A percentile compares a stretch with the other conserved stretches of the same genome.
Conservation (phyloP, 2,797 vertebrate genomes). For the Dryobates pubescens region DNA sequence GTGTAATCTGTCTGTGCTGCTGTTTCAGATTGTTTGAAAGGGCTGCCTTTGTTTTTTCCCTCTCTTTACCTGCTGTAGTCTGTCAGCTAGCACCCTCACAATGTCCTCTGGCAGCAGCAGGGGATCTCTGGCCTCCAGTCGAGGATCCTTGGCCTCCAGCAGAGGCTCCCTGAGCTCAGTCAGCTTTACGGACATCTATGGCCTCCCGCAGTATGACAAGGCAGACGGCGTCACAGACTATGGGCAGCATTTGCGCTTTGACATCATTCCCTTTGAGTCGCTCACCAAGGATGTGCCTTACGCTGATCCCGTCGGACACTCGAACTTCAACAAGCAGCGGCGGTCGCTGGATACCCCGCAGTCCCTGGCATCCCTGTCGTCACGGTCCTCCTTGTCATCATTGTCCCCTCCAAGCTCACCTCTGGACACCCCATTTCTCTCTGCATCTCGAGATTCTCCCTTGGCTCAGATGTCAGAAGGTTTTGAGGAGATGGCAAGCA, state of each 20-base stretch:
- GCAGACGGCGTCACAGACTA: conserved; percentile 81
- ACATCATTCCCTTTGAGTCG: conserved; percentile 84
- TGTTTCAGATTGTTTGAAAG: background rate
- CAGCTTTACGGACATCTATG: conserved; percentile 98
- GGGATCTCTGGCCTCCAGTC: conserved; percentile 93
- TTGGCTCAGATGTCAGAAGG: conserved; percentile 91
- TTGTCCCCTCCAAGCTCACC: conserved; percentile 96
- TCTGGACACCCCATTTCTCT: conserved; percentile 93
- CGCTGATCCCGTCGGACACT: conserved; percentile 75
- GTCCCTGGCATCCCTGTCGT: conserved; percentile 94
- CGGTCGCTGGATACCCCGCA: conserved; percentile 92
- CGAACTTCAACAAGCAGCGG: conserved; percentile 81
- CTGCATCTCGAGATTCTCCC: conserved; percentile 89
- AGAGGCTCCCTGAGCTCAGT: conserved; percentile 95
- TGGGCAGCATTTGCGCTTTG: conserved; percentile 88
- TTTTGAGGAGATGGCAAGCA: conserved; percentile 90
- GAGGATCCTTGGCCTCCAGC: conserved; percentile 94
- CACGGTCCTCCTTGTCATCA: conserved; percentile 94
- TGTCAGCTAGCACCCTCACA: conserved; percentile 94
- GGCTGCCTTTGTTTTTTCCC: background rate
- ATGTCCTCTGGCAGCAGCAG: conserved; percentile 97
- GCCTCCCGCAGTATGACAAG: conserved; percentile 92
- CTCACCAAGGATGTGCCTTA: conserved; percentile 79
- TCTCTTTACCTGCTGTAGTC: conserved; percentile 73
- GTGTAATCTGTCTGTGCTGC: background rate